Base-by-base conservation (phyloP, 2,888 invertebrate species). In the Blera fallax region DNA sequence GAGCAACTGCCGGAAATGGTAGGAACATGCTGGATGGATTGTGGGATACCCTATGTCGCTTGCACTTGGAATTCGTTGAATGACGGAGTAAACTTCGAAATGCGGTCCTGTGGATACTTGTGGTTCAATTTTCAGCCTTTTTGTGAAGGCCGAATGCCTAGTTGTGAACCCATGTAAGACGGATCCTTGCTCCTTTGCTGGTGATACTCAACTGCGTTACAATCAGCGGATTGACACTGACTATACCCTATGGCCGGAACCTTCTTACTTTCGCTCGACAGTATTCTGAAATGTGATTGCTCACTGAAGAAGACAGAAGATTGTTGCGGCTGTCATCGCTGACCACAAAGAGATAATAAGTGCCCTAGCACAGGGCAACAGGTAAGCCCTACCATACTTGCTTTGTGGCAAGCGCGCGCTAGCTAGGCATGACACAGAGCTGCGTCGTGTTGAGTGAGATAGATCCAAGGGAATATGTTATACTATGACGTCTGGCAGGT, bases 251-350 rank as follows among this genome's bases (percentile, higher is more conserved):
- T 45, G 14, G 11, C 8, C 8, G 21, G 54, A 48, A 52, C n/a
- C 67, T 60, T 73, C 70, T 72, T 70, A 67, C 58, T 80, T 80
- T 80, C 74, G 64, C 74, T 62, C 40, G 52, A 67, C 82, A 72
- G 45, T 69, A 54, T 67, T 69, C 56, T 74, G 81, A 85, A 65
- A 85, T 81, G 81, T 85, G 85, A 85, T 85, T 85, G 81, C 81
- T 85, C 81, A 81, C 70, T 72, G 81, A 85, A 72, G 81, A 81
- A 81, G 85, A 81, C 85, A 85, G 85, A 72, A 85, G 67, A 85
- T 85, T 81, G 85, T 81, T 81, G 87, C 87, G 87, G 87, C 87
- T 87, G 87, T 87, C 87, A 87, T 87, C 87, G 82, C 77, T 82
- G 73, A 78, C 87, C 82, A 87, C 87, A 87, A 87, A 87, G 87